Evolutionary conservation across 2,888 invertebrate genomes (phyloP).

Genomic region (Pandemis heparana): DNA sequence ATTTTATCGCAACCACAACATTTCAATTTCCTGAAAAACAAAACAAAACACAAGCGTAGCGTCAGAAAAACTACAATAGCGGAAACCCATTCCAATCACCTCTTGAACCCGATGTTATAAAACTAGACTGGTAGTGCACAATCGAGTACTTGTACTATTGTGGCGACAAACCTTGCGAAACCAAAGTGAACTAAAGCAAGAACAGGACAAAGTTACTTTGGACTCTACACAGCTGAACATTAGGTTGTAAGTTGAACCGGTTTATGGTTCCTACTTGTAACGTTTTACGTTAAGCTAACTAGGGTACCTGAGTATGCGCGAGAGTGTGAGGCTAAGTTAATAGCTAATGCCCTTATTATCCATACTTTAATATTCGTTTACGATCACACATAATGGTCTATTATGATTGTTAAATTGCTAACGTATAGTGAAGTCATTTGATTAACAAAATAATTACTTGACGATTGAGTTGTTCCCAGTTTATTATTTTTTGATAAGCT

Average conservation of each 20-base stretch:
- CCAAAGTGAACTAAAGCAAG: neutral
- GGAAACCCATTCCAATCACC: slow-evolving; percentile 27
- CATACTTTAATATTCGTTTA: slow-evolving; percentile 47
- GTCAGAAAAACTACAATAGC: slow-evolving; percentile 11
- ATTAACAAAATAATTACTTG: slow-evolving; percentile 58
- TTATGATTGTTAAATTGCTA: slow-evolving; percentile 66
- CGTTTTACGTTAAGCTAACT: neutral
- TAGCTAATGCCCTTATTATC: slow-evolving; percentile 44
- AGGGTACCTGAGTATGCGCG: neutral
- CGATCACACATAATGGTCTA: slow-evolving; percentile 56
- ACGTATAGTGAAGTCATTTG: slow-evolving; percentile 53
- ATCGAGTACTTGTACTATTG: slow-evolving; percentile 17
- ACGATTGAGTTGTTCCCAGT: slow-evolving; percentile 35
- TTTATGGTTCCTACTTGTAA: neutral
- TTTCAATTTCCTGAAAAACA: slow-evolving; percentile 15
- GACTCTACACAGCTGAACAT: neutral
- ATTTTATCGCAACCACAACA: neutral
- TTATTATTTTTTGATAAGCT: slow-evolving; percentile 5
- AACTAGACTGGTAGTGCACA: slow-evolving; percentile 26
- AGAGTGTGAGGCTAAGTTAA: neutral
- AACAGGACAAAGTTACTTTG: neutral
- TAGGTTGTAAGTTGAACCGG: neutral
- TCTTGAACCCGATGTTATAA: slow-evolving; percentile 29
- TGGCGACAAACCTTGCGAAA: neutral
- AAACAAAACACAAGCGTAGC: neutral